A percentile compares a stretch with the other conserved stretches of the same genome.
phyloP scores from a whole-genome alignment of 2,113 vertebrate species.

The Erythrocercus mccallii region DNA sequence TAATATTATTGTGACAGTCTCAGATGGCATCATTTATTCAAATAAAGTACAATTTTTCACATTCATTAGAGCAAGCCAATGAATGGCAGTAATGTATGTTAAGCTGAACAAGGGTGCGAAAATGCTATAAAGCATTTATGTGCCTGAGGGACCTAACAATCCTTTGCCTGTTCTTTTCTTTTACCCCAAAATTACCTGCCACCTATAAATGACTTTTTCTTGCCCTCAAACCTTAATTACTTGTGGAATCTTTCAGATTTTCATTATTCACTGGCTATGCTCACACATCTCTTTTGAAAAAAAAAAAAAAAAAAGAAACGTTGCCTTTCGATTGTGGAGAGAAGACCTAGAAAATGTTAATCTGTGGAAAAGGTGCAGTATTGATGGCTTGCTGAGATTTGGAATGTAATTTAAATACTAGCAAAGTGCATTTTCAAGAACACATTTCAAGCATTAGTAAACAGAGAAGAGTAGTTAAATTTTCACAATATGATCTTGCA shows the following conservation, averaged over 20 bases:
- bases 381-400: not conserved
- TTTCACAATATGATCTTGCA: not conserved
- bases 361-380: not conserved
- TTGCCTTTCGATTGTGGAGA: not conserved
- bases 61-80: not conserved
- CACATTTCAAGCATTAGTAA: not conserved
- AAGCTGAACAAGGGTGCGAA: not conserved
- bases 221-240: not conserved
- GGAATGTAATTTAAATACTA: not conserved
- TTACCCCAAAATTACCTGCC: not conserved
- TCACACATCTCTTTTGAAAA: not conserved
- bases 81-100: not conserved
- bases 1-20: not conserved
- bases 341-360: not conserved
- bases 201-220: not conserved
- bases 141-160: not conserved
- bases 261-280: not conserved
- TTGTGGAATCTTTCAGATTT: not conserved
- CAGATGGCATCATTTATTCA: not conserved
- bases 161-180: not conserved
- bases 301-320: fast-evolving
- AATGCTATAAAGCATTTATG: not conserved
- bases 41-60: not conserved
- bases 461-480: not conserved
- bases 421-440: not conserved